Percentiles rank a stretch among this genome's conserved stretches.
Conservation (phyloP, 2,888 invertebrate genomes). For the Polymixis flavicincta region DNA sequence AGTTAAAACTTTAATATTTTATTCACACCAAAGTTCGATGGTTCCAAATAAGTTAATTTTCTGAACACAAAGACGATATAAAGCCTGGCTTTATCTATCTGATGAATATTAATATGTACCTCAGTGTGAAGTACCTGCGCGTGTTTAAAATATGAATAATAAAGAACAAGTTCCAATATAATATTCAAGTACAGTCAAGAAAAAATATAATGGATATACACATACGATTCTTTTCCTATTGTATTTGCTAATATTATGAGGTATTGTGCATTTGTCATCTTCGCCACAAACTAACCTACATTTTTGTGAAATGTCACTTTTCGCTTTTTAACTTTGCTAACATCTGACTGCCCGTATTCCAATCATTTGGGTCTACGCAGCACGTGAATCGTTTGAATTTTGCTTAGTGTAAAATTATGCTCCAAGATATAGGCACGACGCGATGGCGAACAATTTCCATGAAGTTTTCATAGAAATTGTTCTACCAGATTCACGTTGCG, state of each 20-base stretch:
- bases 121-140: conserved; percentile 53
- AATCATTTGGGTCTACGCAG: background rate
- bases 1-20: conserved; percentile 18
- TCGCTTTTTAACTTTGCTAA: background rate
- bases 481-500: background rate
- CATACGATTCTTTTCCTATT: background rate
- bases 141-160: conserved; percentile 70
- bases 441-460: background rate
- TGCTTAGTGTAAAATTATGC: background rate
- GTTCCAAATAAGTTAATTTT: conserved; percentile 54
- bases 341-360: background rate
- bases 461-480: background rate
- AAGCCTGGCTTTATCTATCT: conserved; percentile 49
- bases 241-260: background rate
- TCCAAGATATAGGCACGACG: too few species aligned
- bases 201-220: background rate
- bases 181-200: conserved; percentile 43
- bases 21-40: conserved; percentile 40
- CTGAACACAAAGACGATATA: conserved; percentile 49
- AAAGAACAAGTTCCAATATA: conserved; percentile 59
- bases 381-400: background rate
- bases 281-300: background rate
- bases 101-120: conserved; percentile 66
- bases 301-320: background rate
- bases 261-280: background rate